Evolutionary conservation across 53 echinoderm and acorn worm species (phyloP).

Genomic region (Temnopleurus reevesii): DNA sequence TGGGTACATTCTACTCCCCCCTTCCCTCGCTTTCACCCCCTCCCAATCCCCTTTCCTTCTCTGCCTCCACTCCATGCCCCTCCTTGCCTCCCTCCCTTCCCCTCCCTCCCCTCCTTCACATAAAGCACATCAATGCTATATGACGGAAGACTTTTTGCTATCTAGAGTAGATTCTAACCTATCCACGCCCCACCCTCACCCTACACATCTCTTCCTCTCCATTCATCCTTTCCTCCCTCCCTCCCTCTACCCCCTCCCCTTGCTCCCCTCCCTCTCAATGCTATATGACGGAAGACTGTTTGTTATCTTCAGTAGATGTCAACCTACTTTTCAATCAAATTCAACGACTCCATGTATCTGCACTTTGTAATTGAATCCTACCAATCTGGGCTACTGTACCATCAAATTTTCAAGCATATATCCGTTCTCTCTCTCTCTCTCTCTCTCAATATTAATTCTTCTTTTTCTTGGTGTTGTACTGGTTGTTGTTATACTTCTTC

Average conservation of each 20-base stretch:
- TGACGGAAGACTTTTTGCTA: too few relatives aligned
- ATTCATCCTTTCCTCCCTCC: too few relatives aligned
- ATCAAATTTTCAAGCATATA: background rate
- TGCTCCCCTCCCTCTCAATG: background rate
- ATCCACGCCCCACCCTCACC: background rate
- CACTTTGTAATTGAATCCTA: background rate
- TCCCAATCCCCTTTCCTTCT: background rate
- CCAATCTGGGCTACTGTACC: background rate
- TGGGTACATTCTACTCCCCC: background rate
- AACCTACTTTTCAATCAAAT: background rate
- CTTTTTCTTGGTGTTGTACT: too few relatives aligned
- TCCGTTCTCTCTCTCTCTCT: background rate
- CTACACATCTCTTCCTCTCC: background rate
- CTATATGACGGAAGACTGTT: background rate
- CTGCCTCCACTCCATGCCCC: background rate
- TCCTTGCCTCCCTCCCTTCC: background rate
- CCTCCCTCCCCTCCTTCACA: background rate
- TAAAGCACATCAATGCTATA: background rate
- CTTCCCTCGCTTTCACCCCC: background rate
- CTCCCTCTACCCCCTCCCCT: too few relatives aligned
- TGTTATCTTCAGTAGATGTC: background rate
- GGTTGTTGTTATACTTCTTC: background rate
- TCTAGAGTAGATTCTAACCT: too few relatives aligned
- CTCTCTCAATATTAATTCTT: too few relatives aligned
- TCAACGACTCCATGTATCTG: background rate